Conservation (phyloP, 2,797 vertebrate species). For the Microctenopoma lineatum region DNA sequence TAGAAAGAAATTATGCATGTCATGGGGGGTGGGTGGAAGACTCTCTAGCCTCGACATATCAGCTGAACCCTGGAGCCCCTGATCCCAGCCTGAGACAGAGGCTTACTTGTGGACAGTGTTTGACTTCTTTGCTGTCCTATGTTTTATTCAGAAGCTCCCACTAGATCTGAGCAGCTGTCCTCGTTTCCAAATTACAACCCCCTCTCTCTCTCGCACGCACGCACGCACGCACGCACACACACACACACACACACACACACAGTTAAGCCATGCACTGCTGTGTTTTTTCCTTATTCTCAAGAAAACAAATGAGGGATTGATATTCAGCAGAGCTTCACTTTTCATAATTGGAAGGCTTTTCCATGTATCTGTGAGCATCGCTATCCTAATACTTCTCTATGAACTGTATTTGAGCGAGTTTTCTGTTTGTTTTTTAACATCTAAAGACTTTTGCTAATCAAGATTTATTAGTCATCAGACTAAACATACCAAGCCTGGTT, state of each 20-base stretch:
- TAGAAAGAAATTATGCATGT: constrained; percentile 2
- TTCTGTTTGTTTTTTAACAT: constrained; percentile 18
- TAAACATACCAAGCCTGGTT: constrained; percentile 6
- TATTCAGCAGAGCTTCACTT: constrained; percentile 50
- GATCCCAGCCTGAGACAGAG: constrained; percentile 67
- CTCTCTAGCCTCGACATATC: constrained; percentile 35
- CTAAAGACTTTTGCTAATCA: constrained; percentile 14
- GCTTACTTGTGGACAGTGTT: constrained; percentile 72
- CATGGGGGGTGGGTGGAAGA: constrained; percentile 19
- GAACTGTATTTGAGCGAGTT: constrained; percentile 34
- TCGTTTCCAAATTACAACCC: constrained; percentile 41
- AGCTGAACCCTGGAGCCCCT: constrained; percentile 47
- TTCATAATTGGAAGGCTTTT: constrained; percentile 28
- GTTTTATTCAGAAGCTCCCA: constrained; percentile 76
- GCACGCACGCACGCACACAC: no score
- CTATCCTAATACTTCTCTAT: constrained; percentile 18
- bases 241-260: constrained; percentile 7
- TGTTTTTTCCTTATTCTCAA: constrained; percentile 40
- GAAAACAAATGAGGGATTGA: constrained; percentile 60
- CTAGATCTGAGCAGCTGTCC: constrained; percentile 68
- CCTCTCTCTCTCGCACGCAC: neutral
- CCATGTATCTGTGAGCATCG: constrained; percentile 25
- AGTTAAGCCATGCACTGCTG: constrained; percentile 40
- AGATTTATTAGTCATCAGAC: constrained; percentile 17
- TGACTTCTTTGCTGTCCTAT: constrained; percentile 64